Percentiles rank a stretch among this genome's conserved stretches.
Evolutionary conservation across 1,140 invertebrate species (phyloP).

Genomic region (Formica selysi): DNA sequence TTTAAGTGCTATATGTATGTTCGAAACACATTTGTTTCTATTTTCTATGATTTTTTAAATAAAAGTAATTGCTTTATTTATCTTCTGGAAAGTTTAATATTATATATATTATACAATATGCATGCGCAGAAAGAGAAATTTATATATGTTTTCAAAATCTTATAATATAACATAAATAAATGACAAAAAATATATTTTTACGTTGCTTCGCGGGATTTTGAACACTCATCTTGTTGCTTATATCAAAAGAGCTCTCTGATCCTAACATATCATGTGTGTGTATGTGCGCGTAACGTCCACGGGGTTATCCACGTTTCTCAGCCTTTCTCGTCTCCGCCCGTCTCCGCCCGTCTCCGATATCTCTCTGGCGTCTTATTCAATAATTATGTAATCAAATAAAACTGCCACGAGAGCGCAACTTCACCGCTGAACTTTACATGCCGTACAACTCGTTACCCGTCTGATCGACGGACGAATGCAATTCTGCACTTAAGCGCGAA

Average conservation of each 20-base stretch:
- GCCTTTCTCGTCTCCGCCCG: constrained; percentile 5
- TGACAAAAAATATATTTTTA: neutral
- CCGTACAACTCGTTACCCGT: neutral
- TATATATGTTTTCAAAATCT: neutral
- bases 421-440: constrained; percentile 79
- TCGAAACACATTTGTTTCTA: too few species aligned
- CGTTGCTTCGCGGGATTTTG: neutral
- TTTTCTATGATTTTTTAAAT: too few species aligned
- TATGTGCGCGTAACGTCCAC: neutral
- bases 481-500: constrained; percentile 38
- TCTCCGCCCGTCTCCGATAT: neutral
- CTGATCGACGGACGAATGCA: neutral
- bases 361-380: constrained; percentile 69
- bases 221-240: neutral
- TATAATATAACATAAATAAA: neutral
- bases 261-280: neutral
- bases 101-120: too few species aligned
- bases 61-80: too few species aligned
- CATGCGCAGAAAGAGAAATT: too few species aligned
- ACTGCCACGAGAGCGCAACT: constrained; percentile 69
- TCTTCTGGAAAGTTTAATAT: too few species aligned
- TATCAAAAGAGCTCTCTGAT: neutral
- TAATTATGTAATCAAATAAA: constrained; percentile 84
- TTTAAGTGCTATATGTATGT: too few species aligned
- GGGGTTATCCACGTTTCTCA: constrained; percentile 27